Evolutionary conservation across 2,113 vertebrate genomes (phyloP).

Genomic region (Cyanoramphus novaezelandiae): DNA sequence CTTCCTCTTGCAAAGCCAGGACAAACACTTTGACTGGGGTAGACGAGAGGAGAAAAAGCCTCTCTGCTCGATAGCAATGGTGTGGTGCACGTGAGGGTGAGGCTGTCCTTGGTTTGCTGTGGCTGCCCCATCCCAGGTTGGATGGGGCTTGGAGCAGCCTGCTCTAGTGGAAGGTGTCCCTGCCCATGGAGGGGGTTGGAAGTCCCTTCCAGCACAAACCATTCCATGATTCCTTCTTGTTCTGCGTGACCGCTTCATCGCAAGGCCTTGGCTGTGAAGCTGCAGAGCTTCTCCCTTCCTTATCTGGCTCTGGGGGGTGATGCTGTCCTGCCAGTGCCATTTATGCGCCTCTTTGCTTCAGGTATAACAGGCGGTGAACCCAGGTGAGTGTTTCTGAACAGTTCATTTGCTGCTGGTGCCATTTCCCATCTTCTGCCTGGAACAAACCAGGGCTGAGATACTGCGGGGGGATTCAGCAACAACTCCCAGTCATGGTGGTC

Average conservation of each 20-base stretch:
- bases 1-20: neutral
- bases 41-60: neutral
- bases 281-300: neutral
- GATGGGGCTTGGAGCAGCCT: neutral
- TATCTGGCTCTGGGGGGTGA: neutral
- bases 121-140: neutral
- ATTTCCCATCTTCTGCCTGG: neutral
- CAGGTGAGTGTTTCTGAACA: neutral
- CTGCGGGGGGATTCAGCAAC: neutral
- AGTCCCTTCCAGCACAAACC: neutral
- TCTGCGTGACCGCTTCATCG: rapidly evolving
- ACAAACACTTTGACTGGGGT: neutral
- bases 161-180: neutral
- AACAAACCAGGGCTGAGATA: neutral
- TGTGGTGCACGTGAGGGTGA: rapidly evolving
- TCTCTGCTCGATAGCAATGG: neutral
- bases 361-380: neutral
- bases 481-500: neutral
- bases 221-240: neutral
- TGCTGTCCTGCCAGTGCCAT: neutral
- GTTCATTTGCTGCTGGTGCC: neutral
- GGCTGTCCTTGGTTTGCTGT: neutral
- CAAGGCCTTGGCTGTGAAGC: neutral
- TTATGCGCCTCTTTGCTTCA: neutral
- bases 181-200: neutral